phyloP scores from a whole-genome alignment of 2,797 vertebrate genomes.

The Lepus oiostolus region DNA sequence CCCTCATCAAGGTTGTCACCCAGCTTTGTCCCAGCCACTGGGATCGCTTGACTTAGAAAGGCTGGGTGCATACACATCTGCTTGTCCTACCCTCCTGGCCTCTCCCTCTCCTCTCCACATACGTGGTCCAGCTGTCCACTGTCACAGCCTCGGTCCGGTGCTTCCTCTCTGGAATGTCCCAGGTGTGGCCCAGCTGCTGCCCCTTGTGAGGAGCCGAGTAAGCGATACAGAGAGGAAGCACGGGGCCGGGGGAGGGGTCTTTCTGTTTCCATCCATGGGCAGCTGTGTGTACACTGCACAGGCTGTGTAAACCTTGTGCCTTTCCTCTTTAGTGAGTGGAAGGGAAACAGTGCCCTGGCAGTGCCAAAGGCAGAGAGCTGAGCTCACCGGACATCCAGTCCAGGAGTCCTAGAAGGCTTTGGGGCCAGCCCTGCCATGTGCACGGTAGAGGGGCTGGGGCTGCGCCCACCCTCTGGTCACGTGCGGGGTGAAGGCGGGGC shows the following conservation, averaged over 20 bases:
- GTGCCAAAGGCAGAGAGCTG: neutral
- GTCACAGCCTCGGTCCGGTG: neutral
- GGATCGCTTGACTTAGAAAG: neutral
- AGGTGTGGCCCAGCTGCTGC: too few relatives aligned
- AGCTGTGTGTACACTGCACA: accelerated
- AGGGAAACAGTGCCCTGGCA: neutral
- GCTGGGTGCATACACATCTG: too few relatives aligned
- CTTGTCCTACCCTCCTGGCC: neutral
- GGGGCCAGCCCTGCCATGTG: neutral
- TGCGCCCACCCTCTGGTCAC: neutral
- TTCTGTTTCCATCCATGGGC: neutral
- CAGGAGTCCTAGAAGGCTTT: neutral
- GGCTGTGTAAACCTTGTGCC: neutral
- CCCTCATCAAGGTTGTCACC: neutral
- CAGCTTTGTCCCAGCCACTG: neutral
- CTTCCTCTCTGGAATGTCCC: neutral
- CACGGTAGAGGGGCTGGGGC: too few relatives aligned
- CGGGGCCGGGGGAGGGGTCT: neutral
- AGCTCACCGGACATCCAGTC: neutral
- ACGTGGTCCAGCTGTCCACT: neutral
- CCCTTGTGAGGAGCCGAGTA: neutral
- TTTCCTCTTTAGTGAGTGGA: neutral
- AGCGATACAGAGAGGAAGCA: neutral
- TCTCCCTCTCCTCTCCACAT: neutral
- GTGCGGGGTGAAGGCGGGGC: neutral